Evolutionary conservation across 35 echinoderm and acorn worm genomes (phyloP).

Genomic region (Apostichopus californicus): DNA sequence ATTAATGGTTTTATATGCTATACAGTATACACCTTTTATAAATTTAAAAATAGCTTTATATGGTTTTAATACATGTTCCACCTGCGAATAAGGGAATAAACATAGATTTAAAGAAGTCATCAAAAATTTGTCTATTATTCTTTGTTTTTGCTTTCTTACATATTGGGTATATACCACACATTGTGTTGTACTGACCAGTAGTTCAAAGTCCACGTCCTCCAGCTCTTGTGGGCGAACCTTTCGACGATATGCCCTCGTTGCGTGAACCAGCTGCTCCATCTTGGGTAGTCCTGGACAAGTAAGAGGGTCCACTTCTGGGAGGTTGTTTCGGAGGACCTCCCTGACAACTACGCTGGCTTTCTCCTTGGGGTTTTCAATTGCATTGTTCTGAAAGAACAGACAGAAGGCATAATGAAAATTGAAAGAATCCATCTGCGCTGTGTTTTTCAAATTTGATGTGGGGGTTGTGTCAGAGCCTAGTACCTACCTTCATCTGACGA

Average conservation of each 20-base stretch:
- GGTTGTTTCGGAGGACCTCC: background rate
- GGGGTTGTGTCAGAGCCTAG: background rate
- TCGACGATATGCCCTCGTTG: background rate
- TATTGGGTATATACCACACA: too few relatives aligned
- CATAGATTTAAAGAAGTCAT: too few relatives aligned
- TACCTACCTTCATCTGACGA: background rate
- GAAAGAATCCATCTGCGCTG: too few relatives aligned
- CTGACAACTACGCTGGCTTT: constrained; percentile 12
- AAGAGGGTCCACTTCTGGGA: background rate
- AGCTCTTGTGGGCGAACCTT: background rate
- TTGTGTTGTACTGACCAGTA: background rate
- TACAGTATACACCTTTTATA: too few relatives aligned
- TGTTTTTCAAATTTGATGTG: too few relatives aligned
- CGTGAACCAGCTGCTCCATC: background rate
- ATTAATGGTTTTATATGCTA: too few relatives aligned
- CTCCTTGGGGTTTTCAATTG: background rate
- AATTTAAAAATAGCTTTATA: too few relatives aligned
- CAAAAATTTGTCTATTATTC: too few relatives aligned
- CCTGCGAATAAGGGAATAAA: background rate
- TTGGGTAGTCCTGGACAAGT: constrained; percentile 1
- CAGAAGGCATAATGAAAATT: background rate
- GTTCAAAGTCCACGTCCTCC: constrained; percentile 8
- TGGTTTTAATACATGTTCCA: constrained; percentile 41
- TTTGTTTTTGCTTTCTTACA: too few relatives aligned
- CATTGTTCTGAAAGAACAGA: background rate